These are phyloP conservation scores for Melanchra persicariae DNA, from an alignment of 2,888 invertebrate genomes.

Conservation along the genomic window DNA sequence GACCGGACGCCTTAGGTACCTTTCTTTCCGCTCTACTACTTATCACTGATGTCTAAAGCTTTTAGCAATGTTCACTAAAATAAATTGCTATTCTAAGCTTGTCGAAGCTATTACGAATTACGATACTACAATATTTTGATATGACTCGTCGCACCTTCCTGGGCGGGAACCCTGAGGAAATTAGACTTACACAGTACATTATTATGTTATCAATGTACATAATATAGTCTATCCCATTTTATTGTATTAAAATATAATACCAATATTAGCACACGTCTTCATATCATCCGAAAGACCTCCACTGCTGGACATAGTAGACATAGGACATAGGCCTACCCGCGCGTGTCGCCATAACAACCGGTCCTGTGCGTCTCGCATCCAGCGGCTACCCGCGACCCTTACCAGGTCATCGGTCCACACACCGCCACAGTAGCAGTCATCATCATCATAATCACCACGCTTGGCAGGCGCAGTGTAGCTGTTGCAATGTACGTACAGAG, in stretches of 20 bases:
- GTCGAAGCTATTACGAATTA: constrained; percentile 17
- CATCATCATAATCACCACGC: no score
- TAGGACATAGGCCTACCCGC: no score
- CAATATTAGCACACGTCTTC: neutral
- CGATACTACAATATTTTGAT: constrained; percentile 16
- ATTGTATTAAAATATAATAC: neutral
- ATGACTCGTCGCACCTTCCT: constrained; percentile 9
- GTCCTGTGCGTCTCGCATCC: no score
- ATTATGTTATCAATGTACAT: constrained; percentile 28
- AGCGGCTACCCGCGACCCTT: no score
- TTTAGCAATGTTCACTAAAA: constrained; percentile 1
- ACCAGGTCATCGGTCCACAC: no score
- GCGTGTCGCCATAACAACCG: no score
- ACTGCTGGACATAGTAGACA: no score
- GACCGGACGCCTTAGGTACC: no score
- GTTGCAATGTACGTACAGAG: no score
- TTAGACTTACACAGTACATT: constrained; percentile 29
- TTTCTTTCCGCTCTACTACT: neutral
- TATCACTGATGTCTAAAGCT: neutral
- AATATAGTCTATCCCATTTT: constrained; percentile 12
- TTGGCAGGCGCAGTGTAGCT: no score
- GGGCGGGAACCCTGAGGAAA: constrained; percentile 44
- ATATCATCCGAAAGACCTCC: no score
- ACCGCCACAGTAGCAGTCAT: no score
- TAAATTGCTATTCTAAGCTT: constrained; percentile 8